phyloP scores from a whole-genome alignment of 1,140 invertebrate genomes.

The Trinorchestia longiramus region DNA sequence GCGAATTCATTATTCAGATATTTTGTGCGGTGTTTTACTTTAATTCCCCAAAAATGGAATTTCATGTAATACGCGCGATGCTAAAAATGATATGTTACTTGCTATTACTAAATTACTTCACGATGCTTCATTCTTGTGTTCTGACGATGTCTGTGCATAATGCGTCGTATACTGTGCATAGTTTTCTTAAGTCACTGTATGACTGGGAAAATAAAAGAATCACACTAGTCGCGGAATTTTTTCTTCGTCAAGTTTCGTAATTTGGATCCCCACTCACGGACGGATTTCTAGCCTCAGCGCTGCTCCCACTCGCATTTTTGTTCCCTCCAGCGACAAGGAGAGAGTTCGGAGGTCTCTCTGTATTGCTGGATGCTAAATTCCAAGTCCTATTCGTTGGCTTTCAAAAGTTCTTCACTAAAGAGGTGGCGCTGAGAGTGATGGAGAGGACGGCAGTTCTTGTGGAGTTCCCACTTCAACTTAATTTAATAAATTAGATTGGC shows the following conservation, averaged over 20 bases:
- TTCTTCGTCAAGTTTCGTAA: not conserved
- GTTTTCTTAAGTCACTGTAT: not conserved
- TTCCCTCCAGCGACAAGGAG: not conserved
- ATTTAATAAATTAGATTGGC: not conserved
- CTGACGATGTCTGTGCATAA: not conserved
- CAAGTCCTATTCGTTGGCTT: not conserved
- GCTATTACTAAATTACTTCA: not conserved
- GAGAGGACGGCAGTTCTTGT: not conserved
- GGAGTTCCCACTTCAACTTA: not conserved
- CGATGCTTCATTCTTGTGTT: not conserved
- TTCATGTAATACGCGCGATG: not conserved
- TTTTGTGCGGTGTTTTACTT: not conserved
- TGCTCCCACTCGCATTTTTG: not conserved
- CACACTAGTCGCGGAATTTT: too few species aligned
- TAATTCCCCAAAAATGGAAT: not conserved
- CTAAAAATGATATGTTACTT: not conserved
- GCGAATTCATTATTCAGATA: not conserved
- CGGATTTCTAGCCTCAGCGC: not conserved
- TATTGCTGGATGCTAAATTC: not conserved
- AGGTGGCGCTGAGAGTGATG: not conserved
- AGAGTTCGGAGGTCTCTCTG: not conserved
- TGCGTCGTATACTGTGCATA: not conserved
- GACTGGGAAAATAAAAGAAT: not conserved
- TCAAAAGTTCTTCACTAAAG: constrained; percentile 1
- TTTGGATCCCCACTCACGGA: not conserved